A percentile compares a stretch with the other conserved stretches of the same genome.
These are phyloP conservation scores for Apamea monoglypha DNA, from an alignment of 2,888 invertebrate genomes.

Conservation along the genomic window DNA sequence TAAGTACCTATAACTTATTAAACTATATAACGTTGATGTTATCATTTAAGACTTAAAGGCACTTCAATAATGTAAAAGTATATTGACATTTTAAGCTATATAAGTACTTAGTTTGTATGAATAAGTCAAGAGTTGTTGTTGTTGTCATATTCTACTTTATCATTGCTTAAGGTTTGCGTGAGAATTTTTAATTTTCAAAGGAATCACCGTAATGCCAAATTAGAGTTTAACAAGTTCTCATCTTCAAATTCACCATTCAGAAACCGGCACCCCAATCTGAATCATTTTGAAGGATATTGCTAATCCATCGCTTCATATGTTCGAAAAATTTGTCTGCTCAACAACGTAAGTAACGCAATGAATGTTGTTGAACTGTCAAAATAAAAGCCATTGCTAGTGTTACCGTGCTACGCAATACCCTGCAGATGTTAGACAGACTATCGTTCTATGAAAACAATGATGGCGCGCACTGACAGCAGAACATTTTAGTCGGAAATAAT, in stretches of 20 bases:
- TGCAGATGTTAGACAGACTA: not conserved
- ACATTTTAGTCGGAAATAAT: not conserved
- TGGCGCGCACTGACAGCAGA: not conserved
- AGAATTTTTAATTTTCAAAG: not conserved
- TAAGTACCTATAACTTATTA: not conserved
- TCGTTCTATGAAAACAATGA: not conserved
- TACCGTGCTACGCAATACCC: too few relatives aligned
- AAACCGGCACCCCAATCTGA: not conserved
- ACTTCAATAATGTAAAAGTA: too few relatives aligned
- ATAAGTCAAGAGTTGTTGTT: not conserved
- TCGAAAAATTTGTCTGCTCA: not conserved
- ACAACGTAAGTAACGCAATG: not conserved
- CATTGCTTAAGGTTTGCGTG: not conserved
- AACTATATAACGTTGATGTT: not conserved
- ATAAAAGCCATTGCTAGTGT: too few relatives aligned
- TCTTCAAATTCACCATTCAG: not conserved
- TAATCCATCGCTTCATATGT: too few relatives aligned
- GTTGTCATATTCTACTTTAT: not conserved
- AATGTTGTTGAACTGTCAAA: too few relatives aligned
- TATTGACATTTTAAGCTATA: not conserved
- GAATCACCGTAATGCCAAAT: not conserved
- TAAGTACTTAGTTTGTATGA: not conserved
- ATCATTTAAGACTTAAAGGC: not conserved
- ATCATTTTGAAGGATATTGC: too few relatives aligned
- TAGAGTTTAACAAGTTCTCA: not conserved